Evolutionary conservation across 2,797 vertebrate genomes (phyloP).

Genomic region (Myotis planiceps): DNA sequence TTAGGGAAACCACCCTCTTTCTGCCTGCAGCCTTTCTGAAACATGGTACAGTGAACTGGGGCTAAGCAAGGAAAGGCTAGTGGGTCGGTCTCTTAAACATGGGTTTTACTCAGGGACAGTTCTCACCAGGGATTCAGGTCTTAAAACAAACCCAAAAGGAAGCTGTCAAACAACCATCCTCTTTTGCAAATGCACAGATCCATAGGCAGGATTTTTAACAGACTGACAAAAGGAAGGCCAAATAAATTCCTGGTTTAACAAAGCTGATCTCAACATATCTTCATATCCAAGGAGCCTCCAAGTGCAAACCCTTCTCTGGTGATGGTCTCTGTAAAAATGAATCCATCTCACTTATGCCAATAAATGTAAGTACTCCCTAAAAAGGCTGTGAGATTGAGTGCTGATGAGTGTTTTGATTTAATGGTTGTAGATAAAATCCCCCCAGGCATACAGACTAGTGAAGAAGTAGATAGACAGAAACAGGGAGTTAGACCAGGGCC

Average conservation of each 20-base stretch:
- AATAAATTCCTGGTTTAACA: not conserved
- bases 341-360: not conserved
- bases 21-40: not conserved
- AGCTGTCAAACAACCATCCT: not conserved
- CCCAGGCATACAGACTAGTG: not conserved
- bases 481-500: not conserved
- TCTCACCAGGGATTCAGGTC: not conserved
- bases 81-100: not conserved
- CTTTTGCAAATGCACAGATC: not conserved
- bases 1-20: not conserved
- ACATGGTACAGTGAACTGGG: not conserved
- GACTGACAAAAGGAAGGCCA: not conserved
- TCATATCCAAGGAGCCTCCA: not conserved
- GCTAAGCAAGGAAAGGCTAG: not conserved
- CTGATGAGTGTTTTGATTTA: not conserved
- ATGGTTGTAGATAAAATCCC: not conserved
- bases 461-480: not conserved
- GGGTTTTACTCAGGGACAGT: not conserved
- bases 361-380: not conserved
- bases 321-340: not conserved
- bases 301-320: not conserved
- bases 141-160: not conserved
- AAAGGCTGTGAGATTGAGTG: not conserved
- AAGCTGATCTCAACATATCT: not conserved
- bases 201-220: not conserved